These are phyloP conservation scores for Huso huso DNA, from an alignment of 2,797 vertebrate species.

Conservation along the genomic window DNA sequence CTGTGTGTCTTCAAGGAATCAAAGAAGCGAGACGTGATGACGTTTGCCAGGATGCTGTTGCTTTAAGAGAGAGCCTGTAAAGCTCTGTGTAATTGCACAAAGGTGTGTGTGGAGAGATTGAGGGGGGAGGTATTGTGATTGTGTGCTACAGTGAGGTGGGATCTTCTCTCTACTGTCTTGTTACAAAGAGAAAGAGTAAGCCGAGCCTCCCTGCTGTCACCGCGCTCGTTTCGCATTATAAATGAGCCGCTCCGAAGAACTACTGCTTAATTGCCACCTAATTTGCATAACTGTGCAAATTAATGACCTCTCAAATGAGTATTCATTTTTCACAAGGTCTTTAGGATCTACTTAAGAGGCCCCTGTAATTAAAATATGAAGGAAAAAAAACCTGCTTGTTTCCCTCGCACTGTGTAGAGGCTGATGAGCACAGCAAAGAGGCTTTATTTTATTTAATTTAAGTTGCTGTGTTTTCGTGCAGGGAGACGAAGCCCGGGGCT, in stretches of 20 bases:
- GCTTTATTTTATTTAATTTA: too few relatives aligned
- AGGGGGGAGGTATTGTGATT: too few relatives aligned
- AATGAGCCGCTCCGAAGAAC: slow-evolving; percentile 72
- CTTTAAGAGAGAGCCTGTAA: too few relatives aligned
- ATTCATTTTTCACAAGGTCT: slow-evolving; percentile 82
- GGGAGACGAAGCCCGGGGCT: slow-evolving; percentile 43
- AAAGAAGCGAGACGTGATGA: too few relatives aligned
- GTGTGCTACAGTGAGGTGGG: too few relatives aligned
- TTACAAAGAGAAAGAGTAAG: not conserved
- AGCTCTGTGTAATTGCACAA: too few relatives aligned
- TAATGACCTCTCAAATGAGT: slow-evolving; percentile 79
- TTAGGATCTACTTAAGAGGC: slow-evolving; percentile 81
- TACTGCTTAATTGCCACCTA: slow-evolving; percentile 77
- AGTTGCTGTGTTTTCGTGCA: slow-evolving; percentile 62
- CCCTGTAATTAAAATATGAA: slow-evolving; percentile 72
- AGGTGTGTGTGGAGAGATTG: too few relatives aligned
- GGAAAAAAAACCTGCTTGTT: slow-evolving; percentile 27
- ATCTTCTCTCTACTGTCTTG: too few relatives aligned
- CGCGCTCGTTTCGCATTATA: slow-evolving; percentile 70
- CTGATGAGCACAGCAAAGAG: too few relatives aligned
- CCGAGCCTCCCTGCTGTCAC: slow-evolving; percentile 44
- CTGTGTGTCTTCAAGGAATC: too few relatives aligned
- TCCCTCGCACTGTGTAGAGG: too few relatives aligned
- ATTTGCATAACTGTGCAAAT: slow-evolving; percentile 84
- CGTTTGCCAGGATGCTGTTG: too few relatives aligned